phyloP scores from a whole-genome alignment of 2,797 vertebrate genomes.

The Coilia nasus region DNA sequence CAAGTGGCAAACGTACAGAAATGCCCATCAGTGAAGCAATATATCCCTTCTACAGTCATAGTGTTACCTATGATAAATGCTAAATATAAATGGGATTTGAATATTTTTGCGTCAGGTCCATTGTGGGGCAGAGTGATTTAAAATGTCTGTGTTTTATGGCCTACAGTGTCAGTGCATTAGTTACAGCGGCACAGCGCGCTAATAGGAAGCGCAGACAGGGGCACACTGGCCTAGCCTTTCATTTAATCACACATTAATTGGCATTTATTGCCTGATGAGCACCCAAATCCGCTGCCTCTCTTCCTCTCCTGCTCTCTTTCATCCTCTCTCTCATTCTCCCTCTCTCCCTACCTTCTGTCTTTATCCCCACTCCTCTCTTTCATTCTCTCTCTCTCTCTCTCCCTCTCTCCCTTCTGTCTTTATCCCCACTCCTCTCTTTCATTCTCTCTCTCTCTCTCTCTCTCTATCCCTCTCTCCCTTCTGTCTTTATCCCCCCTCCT shows the following conservation, averaged over 20 bases:
- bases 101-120: not conserved
- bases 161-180: not conserved
- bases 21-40: too few species aligned
- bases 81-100: not conserved
- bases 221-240: not conserved
- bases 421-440: not conserved
- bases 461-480: constrained; percentile 21
- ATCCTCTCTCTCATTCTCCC: constrained; percentile 4
- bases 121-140: not conserved
- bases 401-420: not conserved
- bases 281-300: constrained; percentile 2
- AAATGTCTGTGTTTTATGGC: not conserved
- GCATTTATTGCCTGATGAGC: not conserved
- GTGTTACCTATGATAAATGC: not conserved
- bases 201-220: not conserved
- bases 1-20: too few species aligned
- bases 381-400: not conserved
- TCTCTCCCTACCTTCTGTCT: not conserved
- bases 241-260: not conserved
- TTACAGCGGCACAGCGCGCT: not conserved
- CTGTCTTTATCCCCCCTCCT: constrained; percentile 18
- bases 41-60: too few species aligned
- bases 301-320: constrained; percentile 41
- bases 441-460: not conserved
- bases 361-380: too few species aligned